Conservation (phyloP, 1,140 invertebrate species). For the Mizuhopecten yessoensis region DNA sequence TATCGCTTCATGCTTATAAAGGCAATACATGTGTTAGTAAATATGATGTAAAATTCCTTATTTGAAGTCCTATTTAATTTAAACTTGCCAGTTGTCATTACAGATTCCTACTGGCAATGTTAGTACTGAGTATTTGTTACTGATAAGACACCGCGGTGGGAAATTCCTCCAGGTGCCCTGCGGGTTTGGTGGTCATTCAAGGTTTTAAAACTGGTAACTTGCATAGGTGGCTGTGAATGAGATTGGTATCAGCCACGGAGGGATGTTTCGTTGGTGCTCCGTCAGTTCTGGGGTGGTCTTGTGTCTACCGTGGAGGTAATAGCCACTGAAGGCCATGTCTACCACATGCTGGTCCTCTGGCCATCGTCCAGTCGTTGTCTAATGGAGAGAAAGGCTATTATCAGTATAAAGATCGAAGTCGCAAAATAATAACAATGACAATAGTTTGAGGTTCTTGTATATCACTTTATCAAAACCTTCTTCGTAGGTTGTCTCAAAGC, state of each 20-base stretch:
- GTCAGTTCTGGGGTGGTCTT: constrained; percentile 83
- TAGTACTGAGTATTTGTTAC: background rate
- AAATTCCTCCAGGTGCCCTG: background rate
- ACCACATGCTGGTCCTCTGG: constrained; percentile 74
- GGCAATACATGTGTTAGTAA: background rate
- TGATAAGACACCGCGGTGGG: background rate
- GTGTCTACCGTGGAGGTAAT: constrained; percentile 87
- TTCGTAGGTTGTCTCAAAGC: no score
- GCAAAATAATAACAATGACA: no score
- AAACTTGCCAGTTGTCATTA: background rate
- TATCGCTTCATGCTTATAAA: background rate
- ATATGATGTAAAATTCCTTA: background rate
- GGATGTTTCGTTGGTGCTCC: background rate
- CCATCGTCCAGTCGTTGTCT: constrained; percentile 57
- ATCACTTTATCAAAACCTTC: no score
- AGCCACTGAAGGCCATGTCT: constrained; percentile 86
- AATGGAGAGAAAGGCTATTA: background rate
- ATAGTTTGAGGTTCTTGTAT: no score
- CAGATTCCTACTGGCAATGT: background rate
- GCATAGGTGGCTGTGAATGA: background rate
- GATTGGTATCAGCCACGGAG: background rate
- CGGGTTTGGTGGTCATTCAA: background rate
- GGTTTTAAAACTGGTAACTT: constrained; percentile 20
- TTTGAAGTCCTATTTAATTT: no score
- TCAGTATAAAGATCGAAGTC: no score